phyloP scores from a whole-genome alignment of 2,113 vertebrate genomes.

The Oncorhynchus keta region DNA sequence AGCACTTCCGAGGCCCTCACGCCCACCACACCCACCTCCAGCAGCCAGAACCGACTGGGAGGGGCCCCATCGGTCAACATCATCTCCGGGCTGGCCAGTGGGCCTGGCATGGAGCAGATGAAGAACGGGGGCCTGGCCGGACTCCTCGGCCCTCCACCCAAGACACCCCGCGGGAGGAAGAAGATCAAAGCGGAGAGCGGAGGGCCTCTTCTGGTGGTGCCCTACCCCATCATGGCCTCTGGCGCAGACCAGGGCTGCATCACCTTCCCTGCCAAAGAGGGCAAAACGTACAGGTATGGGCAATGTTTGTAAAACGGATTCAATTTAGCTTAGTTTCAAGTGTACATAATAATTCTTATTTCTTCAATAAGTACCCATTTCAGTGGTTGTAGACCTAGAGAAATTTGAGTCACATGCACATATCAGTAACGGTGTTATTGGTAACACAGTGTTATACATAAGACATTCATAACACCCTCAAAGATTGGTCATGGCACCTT shows the following conservation, averaged over 20 bases:
- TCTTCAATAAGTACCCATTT: too few relatives aligned
- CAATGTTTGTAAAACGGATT: background rate
- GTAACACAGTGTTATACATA: too few relatives aligned
- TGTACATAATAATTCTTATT: too few relatives aligned
- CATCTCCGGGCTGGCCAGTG: conserved; percentile 92
- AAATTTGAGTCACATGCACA: too few relatives aligned
- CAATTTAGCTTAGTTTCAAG: too few relatives aligned
- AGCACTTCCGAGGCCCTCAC: conserved; percentile 86
- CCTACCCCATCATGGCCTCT: conserved; percentile 91
- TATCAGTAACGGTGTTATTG: too few relatives aligned
- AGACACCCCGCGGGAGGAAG: conserved; percentile 89
- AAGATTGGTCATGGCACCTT: too few relatives aligned
- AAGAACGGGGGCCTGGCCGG: conserved; percentile 87
- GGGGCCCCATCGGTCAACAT: conserved; percentile 90
- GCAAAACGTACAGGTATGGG: conserved; percentile 93
- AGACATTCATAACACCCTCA: too few relatives aligned
- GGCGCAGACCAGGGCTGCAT: conserved; percentile 80
- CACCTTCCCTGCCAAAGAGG: conserved; percentile 88
- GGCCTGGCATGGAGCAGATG: conserved; percentile 90
- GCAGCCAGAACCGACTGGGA: conserved; percentile 87
- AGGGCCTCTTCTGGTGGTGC: conserved; percentile 91
- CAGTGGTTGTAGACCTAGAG: too few relatives aligned
- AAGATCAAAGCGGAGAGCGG: conserved; percentile 96
- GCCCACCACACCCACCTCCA: conserved; percentile 90
- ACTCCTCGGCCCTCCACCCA: conserved; percentile 85